phyloP scores from a whole-genome alignment of 2,797 vertebrate species.

The Hydrolagus colliei region DNA sequence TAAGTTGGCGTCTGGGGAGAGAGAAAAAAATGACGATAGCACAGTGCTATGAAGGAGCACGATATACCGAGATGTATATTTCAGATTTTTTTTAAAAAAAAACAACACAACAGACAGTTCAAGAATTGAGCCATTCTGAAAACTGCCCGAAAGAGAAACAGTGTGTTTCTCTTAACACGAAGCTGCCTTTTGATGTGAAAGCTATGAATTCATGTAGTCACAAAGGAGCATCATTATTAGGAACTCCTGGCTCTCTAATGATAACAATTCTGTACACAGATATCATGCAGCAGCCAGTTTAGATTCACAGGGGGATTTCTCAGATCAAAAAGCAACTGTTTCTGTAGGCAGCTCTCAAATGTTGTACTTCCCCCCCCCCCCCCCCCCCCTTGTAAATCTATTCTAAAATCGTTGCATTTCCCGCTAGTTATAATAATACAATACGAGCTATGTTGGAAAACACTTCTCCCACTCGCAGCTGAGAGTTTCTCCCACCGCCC shows the following conservation, averaged over 20 bases:
- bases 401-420: constrained; percentile 8
- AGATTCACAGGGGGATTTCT: neutral
- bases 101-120: too few species aligned
- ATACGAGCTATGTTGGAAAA: neutral
- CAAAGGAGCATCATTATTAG: neutral
- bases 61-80: too few species aligned
- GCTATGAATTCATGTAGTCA: neutral
- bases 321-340: neutral
- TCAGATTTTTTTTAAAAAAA: too few species aligned
- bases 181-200: neutral
- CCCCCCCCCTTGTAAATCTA: neutral
- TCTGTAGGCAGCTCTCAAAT: neutral
- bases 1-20: too few species aligned
- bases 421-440: neutral
- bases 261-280: neutral
- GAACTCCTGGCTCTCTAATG: constrained; percentile 4
- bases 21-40: too few species aligned
- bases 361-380: too few species aligned
- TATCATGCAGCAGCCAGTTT: neutral
- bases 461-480: constrained; percentile 6
- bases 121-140: too few species aligned
- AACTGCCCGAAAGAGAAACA: too few species aligned
- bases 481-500: neutral
- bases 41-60: too few species aligned
- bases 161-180: neutral